These are phyloP conservation scores for Gastrophryne carolinensis DNA, from an alignment of 2,797 vertebrate species.

Conservation along the genomic window DNA sequence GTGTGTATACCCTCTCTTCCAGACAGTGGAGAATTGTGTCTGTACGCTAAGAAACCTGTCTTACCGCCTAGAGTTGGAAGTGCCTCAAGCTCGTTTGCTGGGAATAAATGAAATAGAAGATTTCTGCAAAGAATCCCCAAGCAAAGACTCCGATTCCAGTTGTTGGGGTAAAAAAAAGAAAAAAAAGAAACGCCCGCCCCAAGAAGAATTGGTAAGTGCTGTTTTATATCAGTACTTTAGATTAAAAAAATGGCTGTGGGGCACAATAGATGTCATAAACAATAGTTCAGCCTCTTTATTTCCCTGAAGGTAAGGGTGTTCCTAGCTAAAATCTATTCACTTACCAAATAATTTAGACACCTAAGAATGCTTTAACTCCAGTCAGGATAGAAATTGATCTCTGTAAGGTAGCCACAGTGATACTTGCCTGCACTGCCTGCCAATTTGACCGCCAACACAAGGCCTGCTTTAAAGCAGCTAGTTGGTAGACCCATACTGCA, in stretches of 20 bases:
- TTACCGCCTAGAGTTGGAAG: slow-evolving; percentile 92
- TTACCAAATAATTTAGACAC: too few species aligned
- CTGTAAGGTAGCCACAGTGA: too few species aligned
- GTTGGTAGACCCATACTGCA: too few species aligned
- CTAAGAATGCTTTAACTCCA: too few species aligned
- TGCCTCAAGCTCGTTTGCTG: slow-evolving; percentile 82
- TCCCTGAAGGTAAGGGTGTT: too few species aligned
- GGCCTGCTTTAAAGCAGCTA: too few species aligned
- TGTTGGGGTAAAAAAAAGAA: slow-evolving; percentile 98
- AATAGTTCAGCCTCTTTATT: background rate
- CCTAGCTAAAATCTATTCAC: too few species aligned
- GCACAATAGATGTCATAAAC: background rate
- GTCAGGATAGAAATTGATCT: too few species aligned
- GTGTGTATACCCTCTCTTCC: slow-evolving; percentile 51
- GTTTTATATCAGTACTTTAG: too few species aligned
- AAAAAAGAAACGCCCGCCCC: slow-evolving; percentile 87
- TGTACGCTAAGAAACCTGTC: slow-evolving; percentile 96
- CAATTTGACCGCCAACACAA: too few species aligned
- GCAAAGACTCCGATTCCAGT: slow-evolving; percentile 88
- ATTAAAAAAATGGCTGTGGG: background rate
- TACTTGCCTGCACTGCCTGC: too few species aligned
- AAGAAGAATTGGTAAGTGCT: slow-evolving; percentile 84
- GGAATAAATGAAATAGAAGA: slow-evolving; percentile 87
- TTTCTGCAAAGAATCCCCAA: slow-evolving; percentile 84
- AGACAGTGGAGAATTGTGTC: slow-evolving; percentile 99